These are phyloP conservation scores for Ashinkailepas kermadecensis DNA, from an alignment of 2,888 invertebrate genomes.

Conservation along the genomic window DNA sequence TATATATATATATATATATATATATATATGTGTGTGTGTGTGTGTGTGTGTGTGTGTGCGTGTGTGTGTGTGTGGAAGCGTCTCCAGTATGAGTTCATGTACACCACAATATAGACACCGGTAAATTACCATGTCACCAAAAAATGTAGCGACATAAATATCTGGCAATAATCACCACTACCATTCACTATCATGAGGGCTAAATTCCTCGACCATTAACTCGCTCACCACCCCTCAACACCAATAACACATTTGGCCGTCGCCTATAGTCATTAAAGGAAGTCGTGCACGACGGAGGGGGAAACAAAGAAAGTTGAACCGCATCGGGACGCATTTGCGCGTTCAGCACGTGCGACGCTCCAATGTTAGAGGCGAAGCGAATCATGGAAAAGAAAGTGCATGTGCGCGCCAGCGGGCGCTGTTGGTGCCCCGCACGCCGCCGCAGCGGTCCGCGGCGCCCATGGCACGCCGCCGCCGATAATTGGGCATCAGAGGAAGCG, in stretches of 20 bases:
- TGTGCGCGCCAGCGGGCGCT: not conserved
- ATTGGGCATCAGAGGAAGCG: not conserved
- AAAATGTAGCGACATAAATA: too few species aligned
- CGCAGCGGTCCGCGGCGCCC: not conserved
- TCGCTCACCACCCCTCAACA: not conserved
- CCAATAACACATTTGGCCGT: not conserved
- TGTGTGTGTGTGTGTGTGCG: too few species aligned
- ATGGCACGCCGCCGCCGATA: not conserved
- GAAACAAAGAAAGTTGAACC: not conserved
- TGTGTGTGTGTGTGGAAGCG: too few species aligned
- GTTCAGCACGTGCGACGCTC: not conserved
- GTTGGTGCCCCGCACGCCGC: not conserved
- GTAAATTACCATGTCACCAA: too few species aligned
- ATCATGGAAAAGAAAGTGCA: not conserved
- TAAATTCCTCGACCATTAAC: too few species aligned
- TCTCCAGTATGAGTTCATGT: too few species aligned
- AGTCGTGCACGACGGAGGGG: not conserved
- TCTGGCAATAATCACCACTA: too few species aligned
- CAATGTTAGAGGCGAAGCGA: not conserved
- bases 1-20: not conserved
- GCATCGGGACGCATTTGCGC: not conserved
- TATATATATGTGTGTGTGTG: not conserved
- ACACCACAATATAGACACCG: too few species aligned
- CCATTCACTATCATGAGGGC: too few species aligned
- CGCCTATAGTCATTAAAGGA: not conserved